Conservation (phyloP, 2,888 invertebrate species). For the Epirrhoe alternata region DNA sequence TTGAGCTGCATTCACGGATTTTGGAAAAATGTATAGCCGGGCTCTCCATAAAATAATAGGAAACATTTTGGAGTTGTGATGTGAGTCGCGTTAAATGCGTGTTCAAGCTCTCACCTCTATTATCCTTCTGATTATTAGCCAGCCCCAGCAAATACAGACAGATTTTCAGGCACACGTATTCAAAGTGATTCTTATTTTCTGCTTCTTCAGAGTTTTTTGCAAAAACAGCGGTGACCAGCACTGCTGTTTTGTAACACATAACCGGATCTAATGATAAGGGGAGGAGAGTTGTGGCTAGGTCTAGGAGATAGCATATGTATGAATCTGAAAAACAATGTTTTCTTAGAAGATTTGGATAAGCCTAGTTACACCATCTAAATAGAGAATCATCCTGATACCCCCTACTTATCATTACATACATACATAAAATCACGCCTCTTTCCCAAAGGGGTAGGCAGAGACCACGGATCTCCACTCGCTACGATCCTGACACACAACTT, state of each 20-base stretch:
- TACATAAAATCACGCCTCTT: no score
- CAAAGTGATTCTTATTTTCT: constrained; percentile 56
- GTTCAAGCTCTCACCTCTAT: constrained; percentile 57
- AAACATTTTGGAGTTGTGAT: no score
- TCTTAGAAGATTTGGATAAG: no score
- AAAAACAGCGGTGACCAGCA: constrained; percentile 67
- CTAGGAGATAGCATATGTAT: constrained; percentile 70
- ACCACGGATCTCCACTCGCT: no score
- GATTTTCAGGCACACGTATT: constrained; percentile 70
- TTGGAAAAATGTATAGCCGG: no score
- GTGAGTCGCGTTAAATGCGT: background rate
- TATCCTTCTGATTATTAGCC: constrained; percentile 65
- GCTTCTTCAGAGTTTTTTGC: constrained; percentile 59
- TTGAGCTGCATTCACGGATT: no score
- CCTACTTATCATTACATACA: no score
- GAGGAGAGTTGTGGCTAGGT: constrained; percentile 62
- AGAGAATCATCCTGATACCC: no score
- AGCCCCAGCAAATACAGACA: constrained; percentile 65
- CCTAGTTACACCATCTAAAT: no score
- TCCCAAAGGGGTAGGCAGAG: no score
- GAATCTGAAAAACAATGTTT: constrained; percentile 55
- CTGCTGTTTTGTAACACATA: constrained; percentile 64
- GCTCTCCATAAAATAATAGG: no score
- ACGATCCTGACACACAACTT: no score
- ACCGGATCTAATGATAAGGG: constrained; percentile 63